Evolutionary conservation across 37 sponge, comb jelly and placozoan species (phyloP), one percentile per base, ranked within the genome.

Genomic region (Cliona cf. orientalis): DNA sequence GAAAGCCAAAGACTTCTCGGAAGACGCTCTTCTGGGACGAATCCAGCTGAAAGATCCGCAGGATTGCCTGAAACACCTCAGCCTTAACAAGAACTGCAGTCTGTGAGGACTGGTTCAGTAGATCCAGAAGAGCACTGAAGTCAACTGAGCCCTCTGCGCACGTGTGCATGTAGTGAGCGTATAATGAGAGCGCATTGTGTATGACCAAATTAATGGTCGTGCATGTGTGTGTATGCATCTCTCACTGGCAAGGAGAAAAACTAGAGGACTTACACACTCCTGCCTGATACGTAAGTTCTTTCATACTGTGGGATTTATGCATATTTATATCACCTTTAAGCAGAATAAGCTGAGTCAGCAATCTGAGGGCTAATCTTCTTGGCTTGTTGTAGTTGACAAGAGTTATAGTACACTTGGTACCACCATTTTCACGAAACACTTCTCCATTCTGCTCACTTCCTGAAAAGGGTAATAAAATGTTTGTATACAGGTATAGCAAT

Each of bases 1-100:
- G 59, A 68, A 94, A 96, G 21, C 97, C 97, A 66, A 75, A 78
- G 25, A 81, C 91, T 26, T 94, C 91, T 29, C 97, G 64, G 74
- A 96, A 96, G 34, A 85, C 57, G 7, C 80, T 80, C 71, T 93
- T 93, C 61, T 77, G 79, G 35, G 44, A 25, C 6, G 84, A 61
- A 32, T 92, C 95, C 57, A 96, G 68, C 32, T 90, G 77, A 63
- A 96, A 96, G 6, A 85, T 60, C 3, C 87, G 66, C 36, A 85
- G 68, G 21, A 96, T 69, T 6, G 92, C 87, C 26, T 88, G 78
- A 22, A 96, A 74, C 53, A 96, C 80, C 78, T 96, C 94, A 9
- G 62, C 64, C 77, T 94, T 91, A 28, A 94, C 74, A 17, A 25
- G 41, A 42, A 96, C 88, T n/a, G 83, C 89, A 22, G 68, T 87